These are phyloP conservation scores for Hydropotes inermis DNA, from an alignment of 2,113 vertebrate genomes.

Conservation along the genomic window DNA sequence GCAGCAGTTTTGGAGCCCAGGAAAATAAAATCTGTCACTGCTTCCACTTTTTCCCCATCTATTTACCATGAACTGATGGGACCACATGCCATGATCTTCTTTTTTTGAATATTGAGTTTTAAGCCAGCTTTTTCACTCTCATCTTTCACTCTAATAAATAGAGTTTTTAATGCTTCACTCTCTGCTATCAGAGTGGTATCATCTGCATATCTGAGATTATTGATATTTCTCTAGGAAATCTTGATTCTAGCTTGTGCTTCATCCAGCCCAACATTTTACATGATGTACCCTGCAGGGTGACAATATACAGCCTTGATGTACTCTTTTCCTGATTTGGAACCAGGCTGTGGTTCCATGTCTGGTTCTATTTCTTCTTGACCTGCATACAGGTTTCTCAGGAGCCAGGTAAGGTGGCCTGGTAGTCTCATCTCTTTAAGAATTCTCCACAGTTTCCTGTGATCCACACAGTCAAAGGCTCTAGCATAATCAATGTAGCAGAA, in stretches of 20 bases:
- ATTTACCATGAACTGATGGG: background rate
- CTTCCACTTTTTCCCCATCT: background rate
- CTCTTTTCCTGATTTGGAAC: background rate
- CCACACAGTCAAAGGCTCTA: background rate
- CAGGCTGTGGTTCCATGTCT: background rate
- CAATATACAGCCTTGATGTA: background rate
- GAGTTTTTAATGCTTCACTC: background rate
- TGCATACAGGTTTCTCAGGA: background rate
- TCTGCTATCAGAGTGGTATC: background rate
- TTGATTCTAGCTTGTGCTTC: background rate
- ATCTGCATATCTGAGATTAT: background rate
- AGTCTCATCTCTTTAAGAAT: background rate
- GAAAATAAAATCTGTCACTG: background rate
- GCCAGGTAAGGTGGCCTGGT: background rate
- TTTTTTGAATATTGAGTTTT: background rate
- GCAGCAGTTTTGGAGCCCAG: background rate
- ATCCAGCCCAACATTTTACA: background rate
- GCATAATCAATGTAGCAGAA: background rate
- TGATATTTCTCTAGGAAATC: background rate
- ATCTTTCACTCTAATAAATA: background rate
- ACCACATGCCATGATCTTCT: background rate
- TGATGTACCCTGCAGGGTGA: background rate
- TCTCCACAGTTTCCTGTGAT: background rate
- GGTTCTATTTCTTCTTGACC: background rate
- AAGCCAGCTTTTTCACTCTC: background rate